Base-by-base conservation (phyloP, 1,140 invertebrate species). In the Schmidtea mediterranea region DNA sequence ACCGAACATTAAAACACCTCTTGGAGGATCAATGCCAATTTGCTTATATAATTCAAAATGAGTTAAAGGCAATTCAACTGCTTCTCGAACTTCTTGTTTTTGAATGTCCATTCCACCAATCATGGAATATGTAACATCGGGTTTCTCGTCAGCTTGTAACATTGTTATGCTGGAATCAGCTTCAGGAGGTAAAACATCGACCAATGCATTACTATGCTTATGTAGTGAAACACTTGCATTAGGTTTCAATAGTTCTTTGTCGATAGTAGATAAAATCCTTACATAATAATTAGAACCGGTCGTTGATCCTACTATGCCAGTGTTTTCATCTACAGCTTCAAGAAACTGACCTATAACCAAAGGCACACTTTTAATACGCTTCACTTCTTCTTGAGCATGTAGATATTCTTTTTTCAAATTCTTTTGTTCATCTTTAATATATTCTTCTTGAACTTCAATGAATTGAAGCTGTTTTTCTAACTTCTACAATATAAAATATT, bases 41-140 rank as follows among this genome's bases (percentile, higher is more conserved):
- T 97, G 90, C 65, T 95, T 83, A 65, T 97, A 97, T n/a, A 97
- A 69, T 66, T 97, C 89, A 61, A 92, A 92, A 63, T 97, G 89
- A 43, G 90, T 97, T 1, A 98, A 68, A 2, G 92, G 90, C 49
- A 98, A 65, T 62, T 98, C 90, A 0, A 98, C 90, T 40, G 90
- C 90, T 70, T 98, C 92, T 46, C 89, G 70, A 52, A 98, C 94
- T 68, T 98, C 90, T 64, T 97, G 90, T 57, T 97, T 97, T 63
- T 97, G 90, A 72, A 94, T 94, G 61, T 97, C 90, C 77, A 97
- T 83, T 37, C 92, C 92, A 66, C 92, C 92, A 66, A 98, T 97
- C 59, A 97, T 90, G 19, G 79, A 75, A 62, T 98, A 98, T 43
- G 76, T 74, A 13, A 97, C 83, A 69, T 97, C 86, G 2, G 90